Percentiles rank a stretch among this genome's conserved stretches.
phyloP scores from a whole-genome alignment of 64 coral and sea anemone species.

The Hydrozoanthus tunicans region DNA sequence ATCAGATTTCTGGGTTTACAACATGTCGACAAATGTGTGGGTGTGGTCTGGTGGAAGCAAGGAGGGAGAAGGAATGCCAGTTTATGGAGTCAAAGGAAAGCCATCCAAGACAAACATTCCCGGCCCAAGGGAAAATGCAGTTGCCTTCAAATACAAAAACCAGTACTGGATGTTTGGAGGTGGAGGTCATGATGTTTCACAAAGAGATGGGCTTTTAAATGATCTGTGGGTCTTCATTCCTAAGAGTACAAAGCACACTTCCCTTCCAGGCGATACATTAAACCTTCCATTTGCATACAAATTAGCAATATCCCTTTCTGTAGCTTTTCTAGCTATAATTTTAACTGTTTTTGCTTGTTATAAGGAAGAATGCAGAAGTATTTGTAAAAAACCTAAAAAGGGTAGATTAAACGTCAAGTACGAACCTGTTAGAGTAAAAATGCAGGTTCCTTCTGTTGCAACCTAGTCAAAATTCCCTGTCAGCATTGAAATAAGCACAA shows the following conservation, averaged over 20 bases:
- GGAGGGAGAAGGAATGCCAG: constrained; percentile 46
- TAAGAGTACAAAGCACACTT: background rate
- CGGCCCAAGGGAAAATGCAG: constrained; percentile 65
- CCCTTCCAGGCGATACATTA: constrained; percentile 78
- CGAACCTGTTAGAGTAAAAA: constrained; percentile 78
- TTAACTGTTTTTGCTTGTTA: constrained; percentile 60
- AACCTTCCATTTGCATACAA: constrained; percentile 74
- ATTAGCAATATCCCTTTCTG: constrained; percentile 70
- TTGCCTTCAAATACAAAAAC: constrained; percentile 49
- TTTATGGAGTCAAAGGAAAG: constrained; percentile 58
- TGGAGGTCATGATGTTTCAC: constrained; percentile 63
- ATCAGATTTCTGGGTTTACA: constrained; percentile 90
- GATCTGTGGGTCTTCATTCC: constrained; percentile 74
- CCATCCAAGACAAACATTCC: constrained; percentile 62
- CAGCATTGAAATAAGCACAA: background rate
- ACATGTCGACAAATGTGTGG: constrained; percentile 52
- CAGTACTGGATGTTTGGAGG: constrained; percentile 88
- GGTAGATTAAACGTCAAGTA: constrained; percentile 70
- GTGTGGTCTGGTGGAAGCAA: constrained; percentile 69
- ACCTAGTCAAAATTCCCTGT: background rate
- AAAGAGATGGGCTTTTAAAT: constrained; percentile 72
- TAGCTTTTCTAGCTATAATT: constrained; percentile 58
- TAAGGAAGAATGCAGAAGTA: constrained; percentile 71
- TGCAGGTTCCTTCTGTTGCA: constrained; percentile 61
- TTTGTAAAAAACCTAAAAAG: constrained; percentile 31